Conservation (phyloP, 2,113 vertebrate species). For the Columba janthina region DNA sequence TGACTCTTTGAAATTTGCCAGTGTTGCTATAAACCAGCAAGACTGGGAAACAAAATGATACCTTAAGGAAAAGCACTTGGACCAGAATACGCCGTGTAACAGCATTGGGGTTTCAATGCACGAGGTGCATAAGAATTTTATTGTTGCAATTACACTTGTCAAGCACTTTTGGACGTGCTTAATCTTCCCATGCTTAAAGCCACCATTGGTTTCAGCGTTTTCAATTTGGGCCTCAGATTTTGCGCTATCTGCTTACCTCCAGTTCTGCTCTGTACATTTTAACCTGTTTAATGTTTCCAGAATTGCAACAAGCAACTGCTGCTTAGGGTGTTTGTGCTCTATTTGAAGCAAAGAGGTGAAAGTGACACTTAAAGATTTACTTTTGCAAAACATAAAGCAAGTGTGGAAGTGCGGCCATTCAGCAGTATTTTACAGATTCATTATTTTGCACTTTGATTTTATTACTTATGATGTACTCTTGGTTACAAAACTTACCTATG, state of each 20-base stretch:
- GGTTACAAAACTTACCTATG: neutral
- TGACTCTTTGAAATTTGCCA: neutral
- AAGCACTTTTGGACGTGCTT: neutral
- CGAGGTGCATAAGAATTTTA: accelerated
- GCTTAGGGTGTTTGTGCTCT: neutral
- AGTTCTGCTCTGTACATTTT: neutral
- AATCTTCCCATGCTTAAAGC: neutral
- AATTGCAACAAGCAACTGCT: neutral
- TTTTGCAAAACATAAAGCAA: neutral
- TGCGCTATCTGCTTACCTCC: neutral
- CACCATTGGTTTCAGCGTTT: neutral
- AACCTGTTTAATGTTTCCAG: neutral
- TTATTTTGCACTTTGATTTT: neutral
- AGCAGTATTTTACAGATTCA: neutral
- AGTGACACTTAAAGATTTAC: neutral
- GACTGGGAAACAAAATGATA: neutral
- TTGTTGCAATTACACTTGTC: neutral
- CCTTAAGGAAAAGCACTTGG: neutral
- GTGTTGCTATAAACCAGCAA: neutral
- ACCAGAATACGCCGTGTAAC: neutral
- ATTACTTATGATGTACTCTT: neutral
- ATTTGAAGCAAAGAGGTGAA: neutral
- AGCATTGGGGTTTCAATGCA: neutral
- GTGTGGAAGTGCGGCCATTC: neutral
- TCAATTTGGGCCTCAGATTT: neutral